These are phyloP conservation scores for Bursaphelenchus okinawaensis DNA, from an alignment of 2,888 invertebrate genomes.

Conservation along the genomic window DNA sequence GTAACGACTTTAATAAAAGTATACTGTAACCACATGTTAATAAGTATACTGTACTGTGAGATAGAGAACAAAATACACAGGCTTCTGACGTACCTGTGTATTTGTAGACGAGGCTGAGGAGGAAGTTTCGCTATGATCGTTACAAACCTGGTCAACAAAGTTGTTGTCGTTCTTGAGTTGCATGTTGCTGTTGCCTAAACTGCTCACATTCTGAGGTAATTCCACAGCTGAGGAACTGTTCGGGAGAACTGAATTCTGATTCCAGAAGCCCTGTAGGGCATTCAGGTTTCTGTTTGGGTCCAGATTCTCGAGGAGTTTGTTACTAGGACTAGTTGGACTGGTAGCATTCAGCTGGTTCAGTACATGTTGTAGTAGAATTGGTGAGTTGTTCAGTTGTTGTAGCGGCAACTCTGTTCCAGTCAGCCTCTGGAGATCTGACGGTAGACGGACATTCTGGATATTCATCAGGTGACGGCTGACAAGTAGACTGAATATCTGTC, in stretches of 20 bases:
- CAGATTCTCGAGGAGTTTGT: constrained; percentile 8
- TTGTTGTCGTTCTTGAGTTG: not conserved
- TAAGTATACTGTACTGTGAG: not conserved
- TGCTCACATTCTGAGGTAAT: not conserved
- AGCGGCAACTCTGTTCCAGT: not conserved
- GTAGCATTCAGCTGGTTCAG: constrained; percentile 3
- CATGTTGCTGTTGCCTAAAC: not conserved
- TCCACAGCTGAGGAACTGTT: constrained; percentile 7
- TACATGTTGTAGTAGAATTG: not conserved
- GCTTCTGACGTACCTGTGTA: constrained; percentile 38
- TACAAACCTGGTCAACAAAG: constrained; percentile 4
- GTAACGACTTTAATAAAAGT: no score
- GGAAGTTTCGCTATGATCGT: constrained; percentile 50
- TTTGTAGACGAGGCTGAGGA: constrained; percentile 52
- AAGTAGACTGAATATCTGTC: constrained; percentile 17
- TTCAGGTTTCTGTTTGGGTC: not conserved
- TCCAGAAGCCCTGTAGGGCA: not conserved
- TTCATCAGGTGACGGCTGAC: not conserved
- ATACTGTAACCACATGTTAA: no score
- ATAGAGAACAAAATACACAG: not conserved
- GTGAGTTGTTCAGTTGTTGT: not conserved
- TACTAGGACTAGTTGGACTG: constrained; percentile 9
- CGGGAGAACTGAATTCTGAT: not conserved
- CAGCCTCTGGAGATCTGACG: not conserved
- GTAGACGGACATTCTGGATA: not conserved